Percentiles rank a stretch among this genome's conserved stretches.
phyloP scores from a whole-genome alignment of 1,140 invertebrate genomes.

The Antheraea pernyi region DNA sequence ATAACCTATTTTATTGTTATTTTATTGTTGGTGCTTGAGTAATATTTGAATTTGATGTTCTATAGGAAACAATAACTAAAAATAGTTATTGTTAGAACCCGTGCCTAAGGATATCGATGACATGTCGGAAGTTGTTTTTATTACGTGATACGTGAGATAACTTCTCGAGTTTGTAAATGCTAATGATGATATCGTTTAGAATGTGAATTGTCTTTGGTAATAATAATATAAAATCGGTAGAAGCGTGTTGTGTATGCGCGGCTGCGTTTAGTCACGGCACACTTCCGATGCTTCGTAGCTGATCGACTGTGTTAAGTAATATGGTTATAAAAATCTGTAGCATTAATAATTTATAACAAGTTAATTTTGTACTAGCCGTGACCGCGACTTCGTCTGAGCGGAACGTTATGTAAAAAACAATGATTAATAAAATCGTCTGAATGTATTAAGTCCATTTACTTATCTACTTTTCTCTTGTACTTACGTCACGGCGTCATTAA shows the following conservation, averaged over 20 bases:
- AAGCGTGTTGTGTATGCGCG: constrained; percentile 21
- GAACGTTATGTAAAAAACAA: too few relatives aligned
- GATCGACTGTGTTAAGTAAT: constrained; percentile 21
- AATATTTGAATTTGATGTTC: not conserved
- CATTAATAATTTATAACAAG: not conserved
- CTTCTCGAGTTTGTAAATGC: constrained; percentile 23
- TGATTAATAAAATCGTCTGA: too few relatives aligned
- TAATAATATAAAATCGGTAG: constrained; percentile 8
- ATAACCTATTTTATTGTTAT: too few relatives aligned
- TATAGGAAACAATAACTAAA: not conserved
- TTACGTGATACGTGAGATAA: constrained; percentile 32
- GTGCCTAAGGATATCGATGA: not conserved
- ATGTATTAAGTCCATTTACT: too few relatives aligned
- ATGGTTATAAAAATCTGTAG: constrained; percentile 17
- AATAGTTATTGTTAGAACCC: not conserved
- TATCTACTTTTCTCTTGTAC: too few relatives aligned
- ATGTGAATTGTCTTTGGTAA: constrained; percentile 9
- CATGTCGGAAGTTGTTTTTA: constrained; percentile 36
- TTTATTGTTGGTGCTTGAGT: too few relatives aligned
- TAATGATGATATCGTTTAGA: constrained; percentile 18
- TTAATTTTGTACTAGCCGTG: too few relatives aligned
- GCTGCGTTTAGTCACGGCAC: constrained; percentile 15
- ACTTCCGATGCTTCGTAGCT: constrained; percentile 30
- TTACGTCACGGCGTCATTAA: too few relatives aligned
- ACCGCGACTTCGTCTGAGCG: too few relatives aligned